Percentiles rank a stretch among this genome's conserved stretches.
Evolutionary conservation across 2,888 invertebrate genomes (phyloP).

Genomic region (Macrosoma leucophasiata): DNA sequence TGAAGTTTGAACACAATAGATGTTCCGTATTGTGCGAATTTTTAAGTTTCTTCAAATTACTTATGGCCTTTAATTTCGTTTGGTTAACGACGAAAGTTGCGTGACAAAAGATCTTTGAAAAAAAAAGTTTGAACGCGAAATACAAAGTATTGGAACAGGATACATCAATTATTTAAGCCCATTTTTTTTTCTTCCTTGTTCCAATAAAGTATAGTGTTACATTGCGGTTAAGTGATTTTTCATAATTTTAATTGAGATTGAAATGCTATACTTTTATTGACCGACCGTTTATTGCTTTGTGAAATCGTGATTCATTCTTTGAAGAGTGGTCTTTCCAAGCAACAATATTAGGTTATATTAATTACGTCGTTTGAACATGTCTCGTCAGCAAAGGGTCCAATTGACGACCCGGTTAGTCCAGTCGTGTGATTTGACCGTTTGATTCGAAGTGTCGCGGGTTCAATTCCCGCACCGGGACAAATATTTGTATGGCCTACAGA

Average conservation of each 20-base stretch:
- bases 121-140: slow-evolving; percentile 18
- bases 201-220: no score
- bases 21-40: slow-evolving; percentile 33
- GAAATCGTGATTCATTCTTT: no score
- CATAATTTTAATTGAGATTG: slow-evolving; percentile 28
- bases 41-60: slow-evolving; percentile 7
- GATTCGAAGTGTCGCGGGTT: no score
- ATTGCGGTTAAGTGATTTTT: slow-evolving; percentile 19
- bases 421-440: no score
- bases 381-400: no score
- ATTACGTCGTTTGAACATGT: no score
- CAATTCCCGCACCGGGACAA: no score
- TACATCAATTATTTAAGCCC: slow-evolving; percentile 36
- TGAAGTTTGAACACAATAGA: slow-evolving; percentile 32
- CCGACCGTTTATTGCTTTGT: no score
- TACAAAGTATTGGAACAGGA: slow-evolving; percentile 35
- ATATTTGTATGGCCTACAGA: no score
- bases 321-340: no score
- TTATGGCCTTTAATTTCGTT: not conserved
- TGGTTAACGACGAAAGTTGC: slow-evolving; percentile 2
- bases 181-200: slow-evolving; percentile 20
- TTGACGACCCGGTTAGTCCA: no score
- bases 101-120: slow-evolving; percentile 1
- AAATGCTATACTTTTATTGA: slow-evolving; percentile 27
- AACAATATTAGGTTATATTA: no score